Percentiles rank a stretch among this genome's conserved stretches.
Conservation (phyloP, 2,113 vertebrate genomes). For the Aspidoscelis tigris region DNA sequence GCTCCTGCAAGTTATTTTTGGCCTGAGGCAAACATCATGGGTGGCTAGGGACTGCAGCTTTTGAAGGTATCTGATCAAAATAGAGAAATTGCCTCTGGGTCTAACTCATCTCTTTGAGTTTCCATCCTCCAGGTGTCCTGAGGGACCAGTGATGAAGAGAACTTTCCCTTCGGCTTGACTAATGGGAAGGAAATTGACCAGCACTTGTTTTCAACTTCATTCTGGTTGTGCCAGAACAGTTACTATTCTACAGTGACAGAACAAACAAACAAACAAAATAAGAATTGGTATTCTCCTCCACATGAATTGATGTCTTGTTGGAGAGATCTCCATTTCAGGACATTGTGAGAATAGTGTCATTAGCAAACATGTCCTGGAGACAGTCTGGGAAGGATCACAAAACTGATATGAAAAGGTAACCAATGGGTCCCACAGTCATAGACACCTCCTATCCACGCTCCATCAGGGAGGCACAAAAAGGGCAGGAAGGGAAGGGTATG, state of each 20-base stretch:
- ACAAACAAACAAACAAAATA: rapidly evolving
- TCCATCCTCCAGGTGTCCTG: background rate
- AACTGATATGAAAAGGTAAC: too few relatives aligned
- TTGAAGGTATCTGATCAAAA: constrained; percentile 43
- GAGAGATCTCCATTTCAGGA: background rate
- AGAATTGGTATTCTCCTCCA: background rate
- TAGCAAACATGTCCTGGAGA: background rate
- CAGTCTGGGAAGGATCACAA: background rate
- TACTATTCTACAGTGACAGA: background rate
- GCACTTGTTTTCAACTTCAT: background rate
- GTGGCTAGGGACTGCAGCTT: constrained; percentile 39
- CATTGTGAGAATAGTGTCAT: background rate
- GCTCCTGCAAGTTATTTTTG: constrained; percentile 61
- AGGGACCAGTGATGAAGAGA: constrained; percentile 6
- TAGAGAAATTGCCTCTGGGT: background rate
- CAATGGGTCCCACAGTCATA: too few relatives aligned
- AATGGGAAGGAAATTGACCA: constrained; percentile 25
- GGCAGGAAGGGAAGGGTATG: too few relatives aligned
- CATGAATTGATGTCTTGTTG: background rate
- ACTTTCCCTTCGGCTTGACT: constrained; percentile 24
- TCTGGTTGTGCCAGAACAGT: background rate
- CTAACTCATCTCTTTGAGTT: background rate
- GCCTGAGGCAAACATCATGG: constrained; percentile 39
- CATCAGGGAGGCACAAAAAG: too few relatives aligned
- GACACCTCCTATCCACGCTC: too few relatives aligned